A percentile compares a stretch with the other conserved stretches of the same genome.
Conservation (phyloP, 2,888 invertebrate genomes). For the Blera fallax region DNA sequence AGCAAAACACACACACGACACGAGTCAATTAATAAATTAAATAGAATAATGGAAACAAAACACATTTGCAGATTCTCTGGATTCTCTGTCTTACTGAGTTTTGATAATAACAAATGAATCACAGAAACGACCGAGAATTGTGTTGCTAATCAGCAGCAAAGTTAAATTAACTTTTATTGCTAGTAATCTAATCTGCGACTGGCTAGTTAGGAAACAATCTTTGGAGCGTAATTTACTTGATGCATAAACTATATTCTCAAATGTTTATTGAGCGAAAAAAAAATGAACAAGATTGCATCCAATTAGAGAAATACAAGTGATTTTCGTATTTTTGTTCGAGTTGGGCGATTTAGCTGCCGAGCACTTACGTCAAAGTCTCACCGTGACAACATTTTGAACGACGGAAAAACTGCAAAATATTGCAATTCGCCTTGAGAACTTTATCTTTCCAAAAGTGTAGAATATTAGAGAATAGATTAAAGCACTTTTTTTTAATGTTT, state of each 20-base stretch:
- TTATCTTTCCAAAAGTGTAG: neutral
- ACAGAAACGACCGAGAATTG: neutral
- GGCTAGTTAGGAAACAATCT: neutral
- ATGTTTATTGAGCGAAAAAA: neutral
- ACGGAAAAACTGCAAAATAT: slow-evolving; percentile 38
- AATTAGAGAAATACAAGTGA: slow-evolving; percentile 9
- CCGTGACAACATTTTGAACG: slow-evolving; percentile 66
- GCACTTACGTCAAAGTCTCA: slow-evolving; percentile 71
- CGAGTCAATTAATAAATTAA: neutral
- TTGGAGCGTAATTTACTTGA: neutral
- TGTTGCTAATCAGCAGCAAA: slow-evolving; percentile 52
- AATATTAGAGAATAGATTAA: neutral
- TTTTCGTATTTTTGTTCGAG: slow-evolving; percentile 6
- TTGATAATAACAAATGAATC: slow-evolving; percentile 60
- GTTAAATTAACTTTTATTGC: slow-evolving; percentile 20
- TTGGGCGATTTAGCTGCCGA: slow-evolving; percentile 32
- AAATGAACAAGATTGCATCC: neutral
- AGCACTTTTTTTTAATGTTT: slow-evolving; percentile 29
- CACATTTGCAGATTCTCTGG: neutral
- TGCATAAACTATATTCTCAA: neutral
- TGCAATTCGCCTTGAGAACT: slow-evolving; percentile 2
- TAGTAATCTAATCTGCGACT: slow-evolving; percentile 45
- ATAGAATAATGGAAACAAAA: neutral
- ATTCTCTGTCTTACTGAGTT: neutral
- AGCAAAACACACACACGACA: neutral